Conservation (phyloP, 2,797 vertebrate genomes). For the Parauchenoglanis ngamensis region DNA sequence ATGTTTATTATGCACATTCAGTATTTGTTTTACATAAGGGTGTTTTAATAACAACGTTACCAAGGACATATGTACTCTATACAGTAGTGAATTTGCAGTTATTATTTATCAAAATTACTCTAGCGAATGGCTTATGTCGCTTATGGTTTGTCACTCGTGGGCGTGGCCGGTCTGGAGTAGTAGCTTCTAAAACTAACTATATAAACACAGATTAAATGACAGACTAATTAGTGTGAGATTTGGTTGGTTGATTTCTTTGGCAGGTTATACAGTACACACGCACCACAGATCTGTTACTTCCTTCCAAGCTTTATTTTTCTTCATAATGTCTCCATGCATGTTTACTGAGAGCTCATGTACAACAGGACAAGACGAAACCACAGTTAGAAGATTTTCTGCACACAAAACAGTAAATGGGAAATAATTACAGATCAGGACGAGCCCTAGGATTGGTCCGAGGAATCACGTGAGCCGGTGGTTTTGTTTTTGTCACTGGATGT, state of each 20-base stretch:
- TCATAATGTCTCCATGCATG: too few species aligned
- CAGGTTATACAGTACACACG: background rate
- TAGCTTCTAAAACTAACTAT: background rate
- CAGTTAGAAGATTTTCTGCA: background rate
- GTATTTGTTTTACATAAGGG: background rate
- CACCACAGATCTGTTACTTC: background rate
- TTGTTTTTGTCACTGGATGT: background rate
- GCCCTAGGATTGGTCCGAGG: background rate
- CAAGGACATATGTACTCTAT: background rate
- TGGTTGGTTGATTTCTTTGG: background rate
- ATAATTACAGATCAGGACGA: background rate
- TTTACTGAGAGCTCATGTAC: too few species aligned
- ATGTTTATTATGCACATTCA: background rate
- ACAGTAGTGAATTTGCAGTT: background rate
- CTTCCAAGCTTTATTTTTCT: background rate
- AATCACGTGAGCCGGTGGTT: background rate
- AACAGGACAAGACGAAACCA: background rate
- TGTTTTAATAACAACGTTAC: background rate
- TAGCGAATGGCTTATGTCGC: background rate
- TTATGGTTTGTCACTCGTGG: background rate
- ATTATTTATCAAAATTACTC: background rate
- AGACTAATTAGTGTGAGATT: background rate
- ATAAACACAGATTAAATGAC: background rate
- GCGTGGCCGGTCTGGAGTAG: background rate
- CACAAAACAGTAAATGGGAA: background rate